Conservation (phyloP, 2,113 vertebrate species). For the Dromas ardeola region DNA sequence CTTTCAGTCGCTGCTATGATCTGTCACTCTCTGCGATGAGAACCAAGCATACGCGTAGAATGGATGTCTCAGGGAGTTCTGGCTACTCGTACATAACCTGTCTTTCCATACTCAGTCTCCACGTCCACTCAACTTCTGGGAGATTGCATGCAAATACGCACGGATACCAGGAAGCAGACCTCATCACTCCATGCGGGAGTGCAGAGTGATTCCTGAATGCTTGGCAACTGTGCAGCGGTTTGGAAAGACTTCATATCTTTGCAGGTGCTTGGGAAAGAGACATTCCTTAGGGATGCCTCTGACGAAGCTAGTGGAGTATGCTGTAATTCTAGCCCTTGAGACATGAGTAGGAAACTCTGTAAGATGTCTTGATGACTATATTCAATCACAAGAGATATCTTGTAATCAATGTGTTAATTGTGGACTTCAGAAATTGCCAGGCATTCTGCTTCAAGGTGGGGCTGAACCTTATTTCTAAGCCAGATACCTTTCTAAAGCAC, state of each 20-base stretch:
- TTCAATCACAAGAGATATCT: not conserved
- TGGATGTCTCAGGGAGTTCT: not conserved
- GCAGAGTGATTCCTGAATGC: not conserved
- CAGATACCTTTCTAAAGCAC: not conserved
- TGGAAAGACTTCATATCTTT: not conserved
- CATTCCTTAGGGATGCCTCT: not conserved
- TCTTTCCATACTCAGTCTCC: not conserved
- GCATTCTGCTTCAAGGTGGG: not conserved
- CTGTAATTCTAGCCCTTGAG: not conserved
- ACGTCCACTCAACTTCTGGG: not conserved
- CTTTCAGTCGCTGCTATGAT: not conserved
- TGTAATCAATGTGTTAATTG: not conserved
- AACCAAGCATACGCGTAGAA: not conserved
- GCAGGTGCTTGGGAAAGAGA: not conserved
- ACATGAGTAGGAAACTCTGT: not conserved
- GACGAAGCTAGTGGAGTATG: not conserved
- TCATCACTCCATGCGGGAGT: not conserved
- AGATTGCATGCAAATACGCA: not conserved
- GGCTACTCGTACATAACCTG: not conserved
- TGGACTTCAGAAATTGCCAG: not conserved
- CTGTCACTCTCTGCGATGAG: not conserved
- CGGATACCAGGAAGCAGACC: not conserved
- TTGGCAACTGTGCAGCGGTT: not conserved
- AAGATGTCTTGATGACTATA: not conserved
- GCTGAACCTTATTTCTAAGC: not conserved